Evolutionary conservation across 2,888 invertebrate species (phyloP), one percentile per base, ranked within the genome.

Genomic region (Megaustenia siamemsis): DNA sequence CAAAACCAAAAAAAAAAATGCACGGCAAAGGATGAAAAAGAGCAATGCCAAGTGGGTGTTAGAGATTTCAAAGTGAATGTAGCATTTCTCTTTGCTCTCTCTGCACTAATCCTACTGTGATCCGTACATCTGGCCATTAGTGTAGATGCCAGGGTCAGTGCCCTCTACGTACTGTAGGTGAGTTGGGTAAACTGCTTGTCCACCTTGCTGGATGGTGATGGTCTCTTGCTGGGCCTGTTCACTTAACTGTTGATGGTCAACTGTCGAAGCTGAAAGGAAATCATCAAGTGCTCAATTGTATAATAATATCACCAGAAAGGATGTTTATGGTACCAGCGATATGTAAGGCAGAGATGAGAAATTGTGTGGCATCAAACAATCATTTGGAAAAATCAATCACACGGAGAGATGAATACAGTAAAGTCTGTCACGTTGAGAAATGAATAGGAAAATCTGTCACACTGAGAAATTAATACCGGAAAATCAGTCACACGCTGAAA

Each of bases 141-240:
- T 90, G 94, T 95, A 95, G 94, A 95, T 95, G 94, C 95, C 95
- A 92, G 94, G 95, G 94, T 95, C 95, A 89, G 95, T 95, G 91
- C 95, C 95, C 91, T 96, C 96, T 92, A 96, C 96, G 94, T 96
- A 96, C 93, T 96, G 96, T 87, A 96, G 95, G 92, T 96, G 95
- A 60, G 85, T 49, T 75, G 95, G 95, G 93, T 95, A 96, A 86
- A 94, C 94, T 68, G 94, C 91, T 90, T 94, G 93, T 87, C 92
- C 91, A 83, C 91, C 91, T 21, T 84, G 86, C 75, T 91, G 92
- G 77, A 93, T 91, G 32, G 91, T 88, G 32, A 91, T 87, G 1
- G 91, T 90, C 84, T 95, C 95, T 73, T 95, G 94, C 86, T 95
- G 95, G 68, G 95, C 94, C 87, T 95, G 95, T 12, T 87, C 85